These are phyloP conservation scores for Gadus chalcogrammus DNA, from an alignment of 2,113 vertebrate species.

Conservation along the genomic window DNA sequence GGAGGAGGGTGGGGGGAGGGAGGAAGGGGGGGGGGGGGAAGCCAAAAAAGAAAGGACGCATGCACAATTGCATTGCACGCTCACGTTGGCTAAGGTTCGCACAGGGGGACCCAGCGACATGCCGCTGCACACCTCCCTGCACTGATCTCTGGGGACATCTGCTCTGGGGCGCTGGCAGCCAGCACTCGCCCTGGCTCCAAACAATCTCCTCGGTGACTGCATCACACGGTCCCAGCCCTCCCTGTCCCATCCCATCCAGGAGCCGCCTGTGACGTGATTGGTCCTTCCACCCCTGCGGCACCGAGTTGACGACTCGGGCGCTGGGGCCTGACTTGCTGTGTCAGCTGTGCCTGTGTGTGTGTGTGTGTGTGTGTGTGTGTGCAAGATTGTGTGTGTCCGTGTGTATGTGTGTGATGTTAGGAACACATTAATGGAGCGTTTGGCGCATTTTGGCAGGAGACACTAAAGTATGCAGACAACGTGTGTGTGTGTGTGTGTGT, in stretches of 20 bases:
- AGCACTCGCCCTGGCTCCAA: constrained; percentile 54
- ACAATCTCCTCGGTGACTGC: constrained; percentile 61
- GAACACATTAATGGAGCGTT: constrained; percentile 58
- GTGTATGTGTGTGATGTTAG: constrained; percentile 45
- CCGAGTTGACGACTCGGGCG: constrained; percentile 47
- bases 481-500: constrained; percentile 21
- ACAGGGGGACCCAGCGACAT: constrained; percentile 12
- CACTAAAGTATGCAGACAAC: constrained; percentile 61
- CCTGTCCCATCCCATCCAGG: constrained; percentile 52
- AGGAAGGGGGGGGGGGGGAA: constrained; percentile 49
- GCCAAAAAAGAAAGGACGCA: too few species aligned
- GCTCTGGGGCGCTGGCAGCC: constrained; percentile 63
- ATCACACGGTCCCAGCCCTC: constrained; percentile 53
- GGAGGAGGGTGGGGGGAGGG: constrained; percentile 48
- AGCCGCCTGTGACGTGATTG: constrained; percentile 54
- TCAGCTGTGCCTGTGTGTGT: constrained; percentile 40
- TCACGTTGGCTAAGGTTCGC: neutral
- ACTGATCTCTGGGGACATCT: constrained; percentile 65
- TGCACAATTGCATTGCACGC: too few species aligned
- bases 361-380: neutral
- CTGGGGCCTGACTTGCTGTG: constrained; percentile 59
- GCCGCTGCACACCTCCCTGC: constrained; percentile 15
- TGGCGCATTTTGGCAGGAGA: constrained; percentile 58
- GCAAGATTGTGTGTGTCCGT: constrained; percentile 20
- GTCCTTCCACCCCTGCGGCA: constrained; percentile 49